Evolutionary conservation across 2,888 invertebrate species (phyloP), one percentile per base, ranked within the genome.

Genomic region (Rhagophthalmus giganteus): DNA sequence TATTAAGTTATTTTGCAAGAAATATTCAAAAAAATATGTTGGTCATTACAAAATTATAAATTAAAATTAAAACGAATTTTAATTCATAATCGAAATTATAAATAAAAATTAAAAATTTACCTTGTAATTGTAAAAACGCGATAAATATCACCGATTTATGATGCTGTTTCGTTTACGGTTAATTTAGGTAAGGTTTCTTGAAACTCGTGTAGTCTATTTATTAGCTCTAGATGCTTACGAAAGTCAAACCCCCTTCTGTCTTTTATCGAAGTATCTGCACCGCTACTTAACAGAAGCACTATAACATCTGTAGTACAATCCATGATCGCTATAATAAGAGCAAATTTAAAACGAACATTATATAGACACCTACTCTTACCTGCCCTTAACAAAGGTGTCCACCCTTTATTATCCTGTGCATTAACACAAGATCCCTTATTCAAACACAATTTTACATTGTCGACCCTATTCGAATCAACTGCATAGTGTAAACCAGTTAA

Each of bases 351-450:
- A n/a, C n/a, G n/a, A n/a, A n/a, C n/a, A n/a, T n/a, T n/a, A n/a
- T n/a, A n/a, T n/a, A n/a, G n/a, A n/a, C n/a, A n/a, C n/a, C n/a
- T n/a, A n/a, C n/a, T n/a, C n/a, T 20, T 31, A 80, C 81, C 69
- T 12, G 80, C 80, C 66, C 81, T 73, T 42, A 80, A 73, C 16
- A 82, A 69, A 10, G 81, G 80, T 1, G 81, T 81, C 81, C 81
- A 81, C 0, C 79, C 79, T 51, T 75, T 76, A 58, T 65, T 69
- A 60, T 81, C 81, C 5, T 51, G 58, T 0, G 63, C 73, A 1
- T 63, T 57, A 1, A 79, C 58, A 57, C 78, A 71, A 0, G 78
- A 74, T 0, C 75, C 75, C 0, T 57, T 59, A 3, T 58, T 38
- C 33, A 81, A 54, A 56, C 72, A 73, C 13, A 69, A 75, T 45